Percentiles rank a stretch among this genome's conserved stretches.
Conservation (phyloP, 2,113 vertebrate genomes). For the Felis chaus region DNA sequence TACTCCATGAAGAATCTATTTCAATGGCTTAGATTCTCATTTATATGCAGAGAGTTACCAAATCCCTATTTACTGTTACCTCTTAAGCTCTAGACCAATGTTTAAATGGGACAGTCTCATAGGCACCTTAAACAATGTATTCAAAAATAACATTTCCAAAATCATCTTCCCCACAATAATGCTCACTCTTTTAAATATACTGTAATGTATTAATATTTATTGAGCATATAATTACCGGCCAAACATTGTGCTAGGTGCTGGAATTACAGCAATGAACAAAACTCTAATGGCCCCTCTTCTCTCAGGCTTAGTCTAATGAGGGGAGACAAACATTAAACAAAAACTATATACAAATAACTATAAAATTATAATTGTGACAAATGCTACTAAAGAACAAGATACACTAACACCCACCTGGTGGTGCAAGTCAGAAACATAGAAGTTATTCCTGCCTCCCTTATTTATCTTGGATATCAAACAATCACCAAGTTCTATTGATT, state of each 20-base stretch:
- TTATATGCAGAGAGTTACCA: not conserved
- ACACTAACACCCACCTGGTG: not conserved
- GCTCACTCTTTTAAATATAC: not conserved
- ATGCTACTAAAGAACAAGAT: not conserved
- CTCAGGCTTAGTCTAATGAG: not conserved
- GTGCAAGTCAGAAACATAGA: not conserved
- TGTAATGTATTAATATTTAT: not conserved
- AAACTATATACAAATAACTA: not conserved
- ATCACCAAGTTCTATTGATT: not conserved
- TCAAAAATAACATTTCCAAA: not conserved
- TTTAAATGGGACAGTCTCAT: not conserved
- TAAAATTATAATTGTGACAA: not conserved
- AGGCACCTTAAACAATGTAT: not conserved
- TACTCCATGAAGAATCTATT: not conserved
- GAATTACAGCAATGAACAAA: not conserved
- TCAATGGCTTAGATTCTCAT: not conserved
- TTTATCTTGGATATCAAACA: not conserved
- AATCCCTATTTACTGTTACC: not conserved
- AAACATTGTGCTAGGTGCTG: not conserved
- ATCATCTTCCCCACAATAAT: not conserved
- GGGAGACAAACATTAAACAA: not conserved
- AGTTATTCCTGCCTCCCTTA: not conserved
- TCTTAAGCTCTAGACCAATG: not conserved
- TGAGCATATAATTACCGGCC: not conserved
- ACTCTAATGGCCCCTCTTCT: not conserved